Conservation (phyloP, 2,888 invertebrate species). For the Cabera pusaria region DNA sequence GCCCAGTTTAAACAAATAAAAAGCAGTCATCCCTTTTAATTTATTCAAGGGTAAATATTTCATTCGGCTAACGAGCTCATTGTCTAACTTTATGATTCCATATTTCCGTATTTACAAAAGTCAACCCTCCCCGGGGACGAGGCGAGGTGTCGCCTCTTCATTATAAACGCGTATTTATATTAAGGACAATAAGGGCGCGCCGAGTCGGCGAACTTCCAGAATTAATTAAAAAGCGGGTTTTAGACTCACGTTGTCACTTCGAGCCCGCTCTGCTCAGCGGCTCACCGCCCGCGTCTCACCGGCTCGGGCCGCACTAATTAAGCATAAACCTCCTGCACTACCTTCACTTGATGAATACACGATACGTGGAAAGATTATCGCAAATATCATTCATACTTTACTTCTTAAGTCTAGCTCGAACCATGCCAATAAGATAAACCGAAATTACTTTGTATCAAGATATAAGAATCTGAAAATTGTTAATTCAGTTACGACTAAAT, state of each 20-base stretch:
- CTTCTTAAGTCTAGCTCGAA: too few relatives aligned
- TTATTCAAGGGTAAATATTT: constrained; percentile 58
- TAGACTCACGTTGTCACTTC: constrained; percentile 46
- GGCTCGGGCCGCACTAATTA: too few relatives aligned
- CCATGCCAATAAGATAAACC: too few relatives aligned
- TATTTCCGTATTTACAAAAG: constrained; percentile 65
- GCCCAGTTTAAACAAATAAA: constrained; percentile 35
- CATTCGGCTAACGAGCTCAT: constrained; percentile 57
- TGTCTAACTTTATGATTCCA: constrained; percentile 62
- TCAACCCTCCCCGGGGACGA: constrained; percentile 36
- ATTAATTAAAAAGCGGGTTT: constrained; percentile 63
- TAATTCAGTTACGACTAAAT: too few relatives aligned
- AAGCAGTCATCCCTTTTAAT: constrained; percentile 46
- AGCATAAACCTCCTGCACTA: too few relatives aligned
- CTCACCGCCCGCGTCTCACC: too few relatives aligned
- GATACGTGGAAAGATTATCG: too few relatives aligned
- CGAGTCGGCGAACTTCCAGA: constrained; percentile 53
- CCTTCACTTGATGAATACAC: too few relatives aligned
- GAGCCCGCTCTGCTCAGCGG: constrained; percentile 3
- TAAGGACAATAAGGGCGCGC: constrained; percentile 40
- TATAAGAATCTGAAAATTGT: too few relatives aligned
- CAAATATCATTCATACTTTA: too few relatives aligned
- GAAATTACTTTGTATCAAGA: too few relatives aligned
- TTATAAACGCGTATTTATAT: constrained; percentile 53
- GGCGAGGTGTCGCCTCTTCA: constrained; percentile 53